Percentiles rank a stretch among this genome's conserved stretches.
phyloP scores from a whole-genome alignment of 1,140 invertebrate species.

The Nephila pilipes region DNA sequence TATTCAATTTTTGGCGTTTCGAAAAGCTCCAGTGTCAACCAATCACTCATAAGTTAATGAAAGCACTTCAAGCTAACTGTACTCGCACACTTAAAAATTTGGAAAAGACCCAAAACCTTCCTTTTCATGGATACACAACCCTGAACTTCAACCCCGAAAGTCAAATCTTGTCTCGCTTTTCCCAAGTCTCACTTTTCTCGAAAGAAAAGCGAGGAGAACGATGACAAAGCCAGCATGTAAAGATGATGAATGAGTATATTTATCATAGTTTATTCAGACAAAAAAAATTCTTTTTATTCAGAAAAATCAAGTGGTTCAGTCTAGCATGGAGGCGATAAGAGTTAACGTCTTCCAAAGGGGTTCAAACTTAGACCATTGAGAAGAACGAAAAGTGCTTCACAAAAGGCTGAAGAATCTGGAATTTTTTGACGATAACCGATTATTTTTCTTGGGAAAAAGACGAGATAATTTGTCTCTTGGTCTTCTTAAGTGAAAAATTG shows the following conservation, averaged over 20 bases:
- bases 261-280: background rate
- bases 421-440: background rate
- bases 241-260: slow-evolving; percentile 3
- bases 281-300: background rate
- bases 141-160: background rate
- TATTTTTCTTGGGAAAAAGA: background rate
- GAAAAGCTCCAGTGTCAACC: background rate
- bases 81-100: background rate
- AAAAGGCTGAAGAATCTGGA: background rate
- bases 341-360: background rate
- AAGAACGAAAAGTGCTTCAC: background rate
- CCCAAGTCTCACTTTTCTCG: background rate
- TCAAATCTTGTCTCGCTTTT: no score
- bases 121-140: background rate
- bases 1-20: background rate
- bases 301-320: slow-evolving; percentile 19
- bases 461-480: background rate
- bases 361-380: background rate
- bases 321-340: background rate
- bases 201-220: background rate
- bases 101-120: slow-evolving; percentile 1
- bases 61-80: background rate
- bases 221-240: slow-evolving; percentile 7
- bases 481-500: no score
- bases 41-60: background rate